Conservation (phyloP, 2,888 invertebrate species). For the Eristalis tenax region DNA sequence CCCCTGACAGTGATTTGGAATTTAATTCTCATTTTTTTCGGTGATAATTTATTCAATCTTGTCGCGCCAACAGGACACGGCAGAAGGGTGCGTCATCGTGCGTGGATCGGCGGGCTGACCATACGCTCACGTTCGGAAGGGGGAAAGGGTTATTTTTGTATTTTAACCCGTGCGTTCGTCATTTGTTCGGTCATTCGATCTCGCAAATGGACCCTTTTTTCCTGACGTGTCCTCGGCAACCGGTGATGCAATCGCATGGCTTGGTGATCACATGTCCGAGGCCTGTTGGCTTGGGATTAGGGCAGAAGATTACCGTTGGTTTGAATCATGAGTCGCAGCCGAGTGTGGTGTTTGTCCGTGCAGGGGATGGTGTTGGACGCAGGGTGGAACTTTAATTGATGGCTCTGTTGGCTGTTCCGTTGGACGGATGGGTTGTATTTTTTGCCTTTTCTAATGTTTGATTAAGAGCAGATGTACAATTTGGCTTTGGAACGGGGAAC, state of each 20-base stretch:
- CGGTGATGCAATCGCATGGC: slow-evolving; percentile 1
- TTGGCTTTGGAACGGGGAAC: neutral
- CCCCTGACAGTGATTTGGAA: slow-evolving; percentile 49
- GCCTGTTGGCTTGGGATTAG: slow-evolving; percentile 27
- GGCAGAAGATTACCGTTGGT: slow-evolving; percentile 7
- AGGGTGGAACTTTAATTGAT: slow-evolving; percentile 28
- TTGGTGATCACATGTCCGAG: slow-evolving; percentile 49
- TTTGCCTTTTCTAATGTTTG: neutral
- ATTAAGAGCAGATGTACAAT: neutral
- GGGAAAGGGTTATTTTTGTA: slow-evolving; percentile 8
- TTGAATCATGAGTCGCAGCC: neutral
- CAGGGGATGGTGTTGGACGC: slow-evolving; percentile 19
- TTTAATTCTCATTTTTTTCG: neutral
- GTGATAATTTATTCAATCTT: slow-evolving; percentile 55
- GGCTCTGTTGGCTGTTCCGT: neutral
- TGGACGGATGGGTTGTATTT: neutral
- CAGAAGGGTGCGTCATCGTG: neutral
- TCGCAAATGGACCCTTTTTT: slow-evolving; percentile 17
- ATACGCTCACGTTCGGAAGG: neutral
- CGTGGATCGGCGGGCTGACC: neutral
- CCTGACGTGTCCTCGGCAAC: neutral
- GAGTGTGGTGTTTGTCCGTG: too few species aligned
- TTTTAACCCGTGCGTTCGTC: neutral
- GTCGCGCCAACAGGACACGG: neutral
- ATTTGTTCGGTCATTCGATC: slow-evolving; percentile 54